phyloP scores from a whole-genome alignment of 2,113 vertebrate species.

The Cebidichthys violaceus region DNA sequence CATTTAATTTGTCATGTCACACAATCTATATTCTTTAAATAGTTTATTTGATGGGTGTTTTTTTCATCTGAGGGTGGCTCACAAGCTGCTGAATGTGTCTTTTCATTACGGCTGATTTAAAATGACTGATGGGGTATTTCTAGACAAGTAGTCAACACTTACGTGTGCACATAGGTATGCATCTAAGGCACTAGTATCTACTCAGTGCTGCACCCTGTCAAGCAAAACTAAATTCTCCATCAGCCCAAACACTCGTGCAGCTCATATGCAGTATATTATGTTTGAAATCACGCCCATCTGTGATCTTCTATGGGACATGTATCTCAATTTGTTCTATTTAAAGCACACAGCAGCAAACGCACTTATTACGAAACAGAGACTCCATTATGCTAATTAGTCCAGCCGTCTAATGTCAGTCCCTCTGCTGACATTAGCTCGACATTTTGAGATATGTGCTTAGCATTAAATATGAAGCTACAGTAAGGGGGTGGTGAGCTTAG shows the following conservation, averaged over 20 bases:
- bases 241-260: background rate
- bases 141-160: constrained; percentile 32
- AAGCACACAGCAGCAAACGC: background rate
- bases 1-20: background rate
- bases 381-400: background rate
- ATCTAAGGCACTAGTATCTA: constrained; percentile 46
- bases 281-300: background rate
- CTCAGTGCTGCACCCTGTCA: constrained; percentile 29
- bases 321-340: background rate
- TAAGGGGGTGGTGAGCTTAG: background rate
- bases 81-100: background rate
- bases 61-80: background rate
- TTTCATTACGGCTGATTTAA: constrained; percentile 8
- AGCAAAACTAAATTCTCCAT: constrained; percentile 23
- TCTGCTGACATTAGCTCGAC: background rate
- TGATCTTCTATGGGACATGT: background rate
- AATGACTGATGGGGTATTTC: constrained; percentile 29
- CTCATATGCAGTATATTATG: background rate
- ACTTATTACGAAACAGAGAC: background rate
- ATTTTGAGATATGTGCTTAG: background rate
- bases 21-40: constrained; percentile 20
- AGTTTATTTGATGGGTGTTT: background rate
- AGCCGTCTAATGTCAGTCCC: background rate
- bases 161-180: constrained; percentile 35
- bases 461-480: background rate